Percentiles rank a stretch among this genome's conserved stretches.
These are phyloP conservation scores for Epistrophe grossulariae DNA, from an alignment of 2,888 invertebrate species.

Conservation along the genomic window DNA sequence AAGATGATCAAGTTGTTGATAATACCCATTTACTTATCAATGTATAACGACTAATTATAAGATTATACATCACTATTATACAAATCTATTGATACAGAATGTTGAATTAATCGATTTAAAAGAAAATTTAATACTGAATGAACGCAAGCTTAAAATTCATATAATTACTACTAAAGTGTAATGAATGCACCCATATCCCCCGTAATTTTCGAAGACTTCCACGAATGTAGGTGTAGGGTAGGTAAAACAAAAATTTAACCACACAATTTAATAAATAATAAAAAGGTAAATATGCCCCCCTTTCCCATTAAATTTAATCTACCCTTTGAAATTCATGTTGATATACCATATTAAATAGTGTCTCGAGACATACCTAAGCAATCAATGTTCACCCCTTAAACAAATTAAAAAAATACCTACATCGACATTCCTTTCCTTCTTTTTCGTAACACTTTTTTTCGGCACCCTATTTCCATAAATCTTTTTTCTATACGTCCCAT, in stretches of 20 bases:
- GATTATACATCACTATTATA: no score
- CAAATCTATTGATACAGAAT: no score
- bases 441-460: not conserved
- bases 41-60: not conserved
- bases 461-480: conserved; percentile 48
- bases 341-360: not conserved
- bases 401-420: not conserved
- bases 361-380: not conserved
- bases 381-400: not conserved
- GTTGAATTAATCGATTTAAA: no score
- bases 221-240: no score
- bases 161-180: no score
- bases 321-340: not conserved
- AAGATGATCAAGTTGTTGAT: not conserved
- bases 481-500: conserved; percentile 38
- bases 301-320: not conserved
- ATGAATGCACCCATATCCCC: no score
- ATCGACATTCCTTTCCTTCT: not conserved
- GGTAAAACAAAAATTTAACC: not conserved
- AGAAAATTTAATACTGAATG: no score
- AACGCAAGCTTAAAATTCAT: no score
- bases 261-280: not conserved
- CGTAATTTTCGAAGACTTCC: no score
- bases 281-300: not conserved
- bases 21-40: not conserved